phyloP scores from a whole-genome alignment of 1,140 invertebrate species.

The Drosophila navojoa region DNA sequence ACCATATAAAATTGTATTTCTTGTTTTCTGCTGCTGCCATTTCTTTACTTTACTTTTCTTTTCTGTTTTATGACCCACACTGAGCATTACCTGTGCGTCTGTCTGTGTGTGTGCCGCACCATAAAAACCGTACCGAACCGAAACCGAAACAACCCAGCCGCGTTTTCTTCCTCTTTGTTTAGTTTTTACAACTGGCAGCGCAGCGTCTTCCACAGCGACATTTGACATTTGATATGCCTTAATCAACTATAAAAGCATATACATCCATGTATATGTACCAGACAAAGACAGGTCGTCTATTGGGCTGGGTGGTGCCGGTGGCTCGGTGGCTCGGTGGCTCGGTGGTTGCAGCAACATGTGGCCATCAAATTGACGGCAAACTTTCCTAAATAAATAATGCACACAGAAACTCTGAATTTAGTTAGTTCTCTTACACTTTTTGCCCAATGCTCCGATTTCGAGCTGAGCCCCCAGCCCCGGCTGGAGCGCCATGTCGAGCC shows the following conservation, averaged over 20 bases:
- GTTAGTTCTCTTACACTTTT: not conserved
- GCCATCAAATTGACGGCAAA: slow-evolving; percentile 60
- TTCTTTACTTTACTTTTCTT: slow-evolving; percentile 14
- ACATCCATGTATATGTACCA: no score
- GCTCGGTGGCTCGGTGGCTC: not conserved
- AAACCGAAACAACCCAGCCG: slow-evolving; percentile 11
- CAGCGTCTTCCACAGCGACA: slow-evolving; percentile 70
- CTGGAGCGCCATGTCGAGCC: slow-evolving; percentile 24
- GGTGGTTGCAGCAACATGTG: slow-evolving; percentile 61
- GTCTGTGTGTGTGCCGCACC: slow-evolving; percentile 39
- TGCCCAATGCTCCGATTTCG: slow-evolving; percentile 5
- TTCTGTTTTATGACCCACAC: slow-evolving; percentile 8
- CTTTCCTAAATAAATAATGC: slow-evolving; percentile 49
- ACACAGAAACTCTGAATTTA: no score
- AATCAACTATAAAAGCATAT: slow-evolving; percentile 79
- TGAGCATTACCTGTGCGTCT: slow-evolving; percentile 27
- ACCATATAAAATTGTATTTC: slow-evolving; percentile 20
- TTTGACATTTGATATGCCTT: slow-evolving; percentile 82
- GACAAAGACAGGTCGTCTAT: slow-evolving; percentile 30
- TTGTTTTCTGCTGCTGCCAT: slow-evolving; percentile 6
- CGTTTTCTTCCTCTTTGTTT: slow-evolving; percentile 49
- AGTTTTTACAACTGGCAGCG: slow-evolving; percentile 74
- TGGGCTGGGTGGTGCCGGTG: not conserved
- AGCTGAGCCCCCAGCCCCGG: slow-evolving; percentile 27
- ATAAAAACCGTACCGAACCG: slow-evolving; percentile 41